Evolutionary conservation across 2,888 invertebrate genomes (phyloP).

Genomic region (Tribolium freemani): DNA sequence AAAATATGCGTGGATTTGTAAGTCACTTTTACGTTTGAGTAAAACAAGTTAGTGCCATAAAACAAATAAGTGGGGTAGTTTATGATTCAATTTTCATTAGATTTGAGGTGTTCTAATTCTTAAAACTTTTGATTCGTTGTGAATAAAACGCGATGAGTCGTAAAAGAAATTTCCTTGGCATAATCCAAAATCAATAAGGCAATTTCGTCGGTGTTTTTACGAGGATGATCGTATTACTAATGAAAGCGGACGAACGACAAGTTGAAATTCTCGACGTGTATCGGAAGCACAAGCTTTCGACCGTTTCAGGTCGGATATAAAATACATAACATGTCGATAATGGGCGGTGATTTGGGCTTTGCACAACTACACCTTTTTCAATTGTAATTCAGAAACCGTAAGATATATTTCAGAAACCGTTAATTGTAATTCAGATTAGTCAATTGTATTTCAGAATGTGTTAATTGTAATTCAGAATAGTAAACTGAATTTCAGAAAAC

Average conservation of each 20-base stretch:
- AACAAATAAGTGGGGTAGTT: no score
- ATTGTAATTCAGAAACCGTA: no score
- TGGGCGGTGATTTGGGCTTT: slow-evolving; percentile 12
- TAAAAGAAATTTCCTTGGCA: slow-evolving; percentile 28
- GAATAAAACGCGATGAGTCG: slow-evolving; percentile 22
- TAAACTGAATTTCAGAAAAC: no score
- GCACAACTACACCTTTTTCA: no score
- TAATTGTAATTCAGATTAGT: no score
- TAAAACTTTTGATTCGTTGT: not conserved
- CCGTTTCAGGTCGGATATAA: slow-evolving; percentile 11
- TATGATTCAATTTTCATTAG: not conserved
- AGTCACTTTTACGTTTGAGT: no score
- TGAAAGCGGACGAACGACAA: slow-evolving; percentile 6
- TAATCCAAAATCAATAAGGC: slow-evolving; percentile 35
- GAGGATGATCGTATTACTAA: slow-evolving; percentile 27
- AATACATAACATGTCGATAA: slow-evolving; percentile 29
- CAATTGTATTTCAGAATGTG: no score
- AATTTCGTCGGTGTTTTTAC: slow-evolving; percentile 24
- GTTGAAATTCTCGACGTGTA: slow-evolving; percentile 17
- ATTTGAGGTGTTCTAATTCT: not conserved
- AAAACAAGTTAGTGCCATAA: no score
- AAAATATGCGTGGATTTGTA: no score
- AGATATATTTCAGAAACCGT: no score
- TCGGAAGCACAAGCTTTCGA: slow-evolving; percentile 14
- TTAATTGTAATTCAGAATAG: no score